phyloP scores from a whole-genome alignment of 2,113 vertebrate species.

The Charadrius vociferus region DNA sequence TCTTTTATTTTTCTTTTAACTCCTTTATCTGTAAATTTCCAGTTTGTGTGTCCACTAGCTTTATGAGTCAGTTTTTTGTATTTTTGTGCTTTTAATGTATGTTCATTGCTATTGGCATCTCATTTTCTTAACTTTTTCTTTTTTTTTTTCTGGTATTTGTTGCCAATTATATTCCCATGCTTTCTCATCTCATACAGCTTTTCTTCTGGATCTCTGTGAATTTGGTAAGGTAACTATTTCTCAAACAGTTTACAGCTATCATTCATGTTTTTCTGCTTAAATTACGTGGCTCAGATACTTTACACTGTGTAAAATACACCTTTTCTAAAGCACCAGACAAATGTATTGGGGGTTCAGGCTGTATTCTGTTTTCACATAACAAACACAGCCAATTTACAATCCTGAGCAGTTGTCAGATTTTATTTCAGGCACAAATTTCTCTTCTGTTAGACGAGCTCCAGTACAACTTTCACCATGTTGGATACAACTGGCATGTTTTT shows the following conservation, averaged over 20 bases:
- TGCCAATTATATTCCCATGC: not conserved
- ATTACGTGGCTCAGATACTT: not conserved
- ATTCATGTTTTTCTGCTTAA: not conserved
- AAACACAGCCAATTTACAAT: not conserved
- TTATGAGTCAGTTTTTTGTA: not conserved
- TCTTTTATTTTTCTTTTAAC: not conserved
- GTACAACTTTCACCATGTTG: not conserved
- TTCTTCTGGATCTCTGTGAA: not conserved
- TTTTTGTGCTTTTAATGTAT: not conserved
- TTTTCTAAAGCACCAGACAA: not conserved
- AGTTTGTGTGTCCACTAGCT: not conserved
- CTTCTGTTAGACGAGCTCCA: not conserved
- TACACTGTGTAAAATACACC: not conserved
- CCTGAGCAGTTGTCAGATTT: conserved; percentile 8
- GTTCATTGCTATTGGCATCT: not conserved
- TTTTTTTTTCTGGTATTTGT: not conserved
- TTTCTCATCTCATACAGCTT: not conserved
- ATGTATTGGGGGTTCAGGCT: not conserved
- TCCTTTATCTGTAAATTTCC: not conserved
- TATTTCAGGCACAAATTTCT: conserved; percentile 19
- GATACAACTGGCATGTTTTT: not conserved
- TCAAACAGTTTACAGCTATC: not conserved
- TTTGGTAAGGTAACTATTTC: not conserved
- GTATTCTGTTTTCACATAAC: not conserved
- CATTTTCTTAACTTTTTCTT: not conserved